Evolutionary conservation across 1,140 invertebrate genomes (phyloP).

Genomic region (Pseudomyrmex flavicornis): DNA sequence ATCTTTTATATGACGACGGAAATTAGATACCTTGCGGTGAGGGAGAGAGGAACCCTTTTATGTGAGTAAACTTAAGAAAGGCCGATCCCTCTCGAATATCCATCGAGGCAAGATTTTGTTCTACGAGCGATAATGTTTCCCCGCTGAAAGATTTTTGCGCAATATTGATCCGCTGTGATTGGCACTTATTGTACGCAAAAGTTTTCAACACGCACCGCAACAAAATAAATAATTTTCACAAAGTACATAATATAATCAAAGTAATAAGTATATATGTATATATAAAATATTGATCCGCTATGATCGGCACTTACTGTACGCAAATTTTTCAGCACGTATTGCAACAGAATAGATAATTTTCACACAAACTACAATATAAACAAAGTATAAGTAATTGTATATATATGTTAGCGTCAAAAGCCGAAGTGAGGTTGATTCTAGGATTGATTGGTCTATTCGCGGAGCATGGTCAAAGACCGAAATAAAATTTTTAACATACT

Average conservation of each 20-base stretch:
- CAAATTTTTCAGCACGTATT: slow-evolving; percentile 3
- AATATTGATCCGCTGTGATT: slow-evolving; percentile 50
- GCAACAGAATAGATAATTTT: neutral
- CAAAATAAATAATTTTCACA: neutral
- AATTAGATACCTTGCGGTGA: slow-evolving; percentile 49
- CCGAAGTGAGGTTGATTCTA: too few relatives aligned
- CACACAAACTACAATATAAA: too few relatives aligned
- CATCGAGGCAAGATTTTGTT: slow-evolving; percentile 50
- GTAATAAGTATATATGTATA: too few relatives aligned
- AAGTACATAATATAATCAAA: too few relatives aligned
- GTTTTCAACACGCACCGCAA: slow-evolving; percentile 9
- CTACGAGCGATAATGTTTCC: slow-evolving; percentile 51
- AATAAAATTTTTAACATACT: too few relatives aligned
- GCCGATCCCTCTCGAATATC: slow-evolving; percentile 56
- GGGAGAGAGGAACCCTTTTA: slow-evolving; percentile 43
- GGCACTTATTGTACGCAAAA: slow-evolving; percentile 32
- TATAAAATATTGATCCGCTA: slow-evolving; percentile 36
- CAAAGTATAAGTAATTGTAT: too few relatives aligned
- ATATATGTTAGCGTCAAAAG: too few relatives aligned
- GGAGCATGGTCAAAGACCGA: too few relatives aligned
- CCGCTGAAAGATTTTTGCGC: slow-evolving; percentile 24
- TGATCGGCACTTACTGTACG: slow-evolving; percentile 35
- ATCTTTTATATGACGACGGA: slow-evolving; percentile 46
- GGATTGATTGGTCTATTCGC: too few relatives aligned
- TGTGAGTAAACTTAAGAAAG: slow-evolving; percentile 49